Percentiles rank a stretch among this genome's conserved stretches.
These are phyloP conservation scores for Ctenicera cuprea DNA, from an alignment of 2,888 invertebrate species.

Conservation along the genomic window DNA sequence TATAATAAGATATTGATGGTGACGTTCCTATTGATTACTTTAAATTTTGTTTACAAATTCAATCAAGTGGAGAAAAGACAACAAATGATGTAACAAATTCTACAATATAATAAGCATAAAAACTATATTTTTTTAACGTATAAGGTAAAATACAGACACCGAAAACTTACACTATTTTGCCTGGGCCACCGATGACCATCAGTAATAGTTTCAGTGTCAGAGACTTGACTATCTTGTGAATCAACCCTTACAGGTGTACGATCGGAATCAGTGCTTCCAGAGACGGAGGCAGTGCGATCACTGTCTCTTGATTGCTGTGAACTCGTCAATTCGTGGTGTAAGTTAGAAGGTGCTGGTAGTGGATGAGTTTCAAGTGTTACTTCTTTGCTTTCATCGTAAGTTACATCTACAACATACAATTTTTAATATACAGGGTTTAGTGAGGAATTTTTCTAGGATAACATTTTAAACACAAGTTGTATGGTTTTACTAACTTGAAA, in stretches of 20 bases:
- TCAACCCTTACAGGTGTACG: slow-evolving; percentile 86
- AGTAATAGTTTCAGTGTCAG: slow-evolving; percentile 77
- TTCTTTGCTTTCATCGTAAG: slow-evolving; percentile 70
- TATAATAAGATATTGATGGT: no score
- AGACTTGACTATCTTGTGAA: slow-evolving; percentile 87
- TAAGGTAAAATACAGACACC: no score
- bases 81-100: no score
- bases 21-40: no score
- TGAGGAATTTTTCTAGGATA: no score
- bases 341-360: slow-evolving; percentile 64
- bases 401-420: slow-evolving; percentile 65
- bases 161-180: slow-evolving; percentile 85
- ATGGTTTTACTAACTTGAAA: no score
- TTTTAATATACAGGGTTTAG: no score
- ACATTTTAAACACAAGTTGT: no score
- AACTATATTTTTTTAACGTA: no score
- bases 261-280: slow-evolving; percentile 86
- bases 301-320: slow-evolving; percentile 82
- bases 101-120: no score
- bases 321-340: slow-evolving; percentile 73
- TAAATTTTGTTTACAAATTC: no score
- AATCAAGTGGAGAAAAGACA: no score
- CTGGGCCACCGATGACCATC: slow-evolving; percentile 81
- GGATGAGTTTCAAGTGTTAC: slow-evolving; percentile 76
- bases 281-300: slow-evolving; percentile 83